Evolutionary conservation across 2,113 vertebrate species (phyloP).

Genomic region (Anthoscopus minutus): DNA sequence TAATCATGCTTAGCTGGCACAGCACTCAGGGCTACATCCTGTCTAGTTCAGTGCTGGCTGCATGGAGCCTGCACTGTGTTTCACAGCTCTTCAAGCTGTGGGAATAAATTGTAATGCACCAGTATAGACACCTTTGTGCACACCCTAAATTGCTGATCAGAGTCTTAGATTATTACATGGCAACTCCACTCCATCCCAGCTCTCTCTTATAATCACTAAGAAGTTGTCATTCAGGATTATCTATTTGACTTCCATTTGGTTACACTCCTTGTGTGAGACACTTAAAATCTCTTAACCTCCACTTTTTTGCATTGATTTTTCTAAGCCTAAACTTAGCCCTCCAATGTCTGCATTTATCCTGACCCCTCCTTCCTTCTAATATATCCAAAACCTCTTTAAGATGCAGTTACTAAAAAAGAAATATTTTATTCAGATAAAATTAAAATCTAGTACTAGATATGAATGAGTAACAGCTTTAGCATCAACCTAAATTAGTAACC

Average conservation of each 20-base stretch:
- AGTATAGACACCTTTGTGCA: not conserved
- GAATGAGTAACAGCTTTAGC: conserved; percentile 55
- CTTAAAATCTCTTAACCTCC: not conserved
- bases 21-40: not conserved
- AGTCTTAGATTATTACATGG: not conserved
- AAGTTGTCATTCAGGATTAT: not conserved
- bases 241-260: not conserved
- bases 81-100: not conserved
- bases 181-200: not conserved
- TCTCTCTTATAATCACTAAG: not conserved
- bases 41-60: not conserved
- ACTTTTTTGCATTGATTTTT: not conserved
- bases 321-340: not conserved
- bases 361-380: not conserved
- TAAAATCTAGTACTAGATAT: not conserved
- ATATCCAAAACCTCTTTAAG: too few relatives aligned
- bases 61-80: not conserved
- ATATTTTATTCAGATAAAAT: conserved; percentile 14
- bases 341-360: not conserved
- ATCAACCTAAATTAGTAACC: conserved; percentile 25
- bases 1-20: not conserved
- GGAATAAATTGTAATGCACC: not conserved
- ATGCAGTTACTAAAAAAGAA: not conserved
- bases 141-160: not conserved
- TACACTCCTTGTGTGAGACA: not conserved